Conservation (phyloP, 2,888 invertebrate genomes). For the Xanthia icteritia region DNA sequence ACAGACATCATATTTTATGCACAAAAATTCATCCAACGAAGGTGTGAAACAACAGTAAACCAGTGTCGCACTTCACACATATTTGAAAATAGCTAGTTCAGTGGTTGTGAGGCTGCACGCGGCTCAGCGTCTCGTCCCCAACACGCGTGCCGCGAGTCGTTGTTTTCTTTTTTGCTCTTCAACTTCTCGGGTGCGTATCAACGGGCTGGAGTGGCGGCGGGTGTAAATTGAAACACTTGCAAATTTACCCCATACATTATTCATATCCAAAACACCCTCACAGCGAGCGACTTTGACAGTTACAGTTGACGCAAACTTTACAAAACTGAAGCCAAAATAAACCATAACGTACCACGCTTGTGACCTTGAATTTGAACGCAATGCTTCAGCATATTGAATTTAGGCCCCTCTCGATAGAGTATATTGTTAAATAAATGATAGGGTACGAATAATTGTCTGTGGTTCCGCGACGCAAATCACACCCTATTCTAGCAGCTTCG, state of each 20-base stretch:
- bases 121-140: conserved; percentile 58
- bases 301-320: conserved; percentile 83
- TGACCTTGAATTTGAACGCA: conserved; percentile 66
- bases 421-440: conserved; percentile 72
- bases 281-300: conserved; percentile 78
- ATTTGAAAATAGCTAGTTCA: conserved; percentile 67
- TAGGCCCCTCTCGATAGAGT: conserved; percentile 62
- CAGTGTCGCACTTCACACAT: conserved; percentile 62
- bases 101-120: conserved; percentile 43
- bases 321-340: conserved; percentile 76
- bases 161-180: conserved; percentile 89
- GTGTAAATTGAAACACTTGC: conserved; percentile 91
- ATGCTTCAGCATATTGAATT: conserved; percentile 62
- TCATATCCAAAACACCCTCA: conserved; percentile 87
- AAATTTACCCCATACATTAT: conserved; percentile 90
- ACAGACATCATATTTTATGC: neutral
- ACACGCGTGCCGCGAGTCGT: conserved; percentile 75
- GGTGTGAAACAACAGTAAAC: conserved; percentile 58
- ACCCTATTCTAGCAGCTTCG: conserved; percentile 79
- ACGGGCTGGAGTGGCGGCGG: conserved; percentile 85
- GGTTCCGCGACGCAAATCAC: conserved; percentile 83
- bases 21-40: conserved; percentile 28
- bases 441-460: conserved; percentile 76
- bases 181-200: conserved; percentile 86
- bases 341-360: conserved; percentile 66